Percentiles rank a stretch among this genome's conserved stretches.
Evolutionary conservation across 37 sponge, comb jelly and placozoan species (phyloP).

Genomic region (Mnemiopsis leidyi): DNA sequence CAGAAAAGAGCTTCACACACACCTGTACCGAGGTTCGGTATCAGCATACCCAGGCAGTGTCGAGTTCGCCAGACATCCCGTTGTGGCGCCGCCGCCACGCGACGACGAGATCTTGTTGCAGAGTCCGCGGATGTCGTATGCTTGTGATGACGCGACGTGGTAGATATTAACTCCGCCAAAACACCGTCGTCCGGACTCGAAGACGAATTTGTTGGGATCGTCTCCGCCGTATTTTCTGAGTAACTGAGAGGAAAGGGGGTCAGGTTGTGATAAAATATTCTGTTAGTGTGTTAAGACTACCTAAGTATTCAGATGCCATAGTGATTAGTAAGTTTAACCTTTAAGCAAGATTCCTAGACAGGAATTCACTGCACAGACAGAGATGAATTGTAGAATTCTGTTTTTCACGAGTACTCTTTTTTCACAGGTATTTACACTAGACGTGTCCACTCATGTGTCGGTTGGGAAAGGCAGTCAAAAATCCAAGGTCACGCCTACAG

Average conservation of each 20-base stretch:
- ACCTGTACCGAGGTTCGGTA: constrained; percentile 50
- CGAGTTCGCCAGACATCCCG: not conserved
- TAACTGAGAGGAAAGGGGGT: not conserved
- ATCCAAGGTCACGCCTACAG: too few species aligned
- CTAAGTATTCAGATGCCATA: too few species aligned
- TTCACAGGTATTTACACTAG: too few species aligned
- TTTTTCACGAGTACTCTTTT: too few species aligned
- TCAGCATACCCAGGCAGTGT: constrained; percentile 19
- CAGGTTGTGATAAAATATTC: too few species aligned
- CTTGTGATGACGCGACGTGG: constrained; percentile 9
- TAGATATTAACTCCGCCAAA: constrained; percentile 16
- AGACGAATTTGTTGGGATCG: constrained; percentile 59
- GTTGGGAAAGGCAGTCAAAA: too few species aligned
- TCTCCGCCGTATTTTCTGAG: constrained; percentile 13
- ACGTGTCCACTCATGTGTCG: too few species aligned
- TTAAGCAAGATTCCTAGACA: too few species aligned
- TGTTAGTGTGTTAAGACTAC: too few species aligned
- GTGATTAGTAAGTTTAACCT: too few species aligned
- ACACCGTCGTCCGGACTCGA: constrained; percentile 24
- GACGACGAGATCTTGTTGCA: not conserved
- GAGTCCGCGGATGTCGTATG: constrained; percentile 18
- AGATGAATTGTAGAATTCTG: too few species aligned
- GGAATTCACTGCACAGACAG: too few species aligned
- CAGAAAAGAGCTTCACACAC: not conserved
- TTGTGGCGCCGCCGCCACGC: not conserved